phyloP scores from a whole-genome alignment of 2,113 vertebrate species.

The Athene cunicularia region DNA sequence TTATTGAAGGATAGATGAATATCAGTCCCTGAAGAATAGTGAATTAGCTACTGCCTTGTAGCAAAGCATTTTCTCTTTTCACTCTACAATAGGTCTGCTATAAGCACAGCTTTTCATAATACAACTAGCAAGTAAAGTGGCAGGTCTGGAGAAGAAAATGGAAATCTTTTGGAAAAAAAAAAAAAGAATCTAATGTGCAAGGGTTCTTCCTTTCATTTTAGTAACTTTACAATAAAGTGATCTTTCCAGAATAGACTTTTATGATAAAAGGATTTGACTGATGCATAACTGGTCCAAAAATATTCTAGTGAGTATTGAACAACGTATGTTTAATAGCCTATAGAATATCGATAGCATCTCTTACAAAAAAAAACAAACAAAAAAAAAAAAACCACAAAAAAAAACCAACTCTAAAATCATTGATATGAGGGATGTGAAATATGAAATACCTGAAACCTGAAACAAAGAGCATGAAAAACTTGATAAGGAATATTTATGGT shows the following conservation, averaged over 20 bases:
- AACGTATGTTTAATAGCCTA: not conserved
- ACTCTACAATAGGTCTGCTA: constrained; percentile 66
- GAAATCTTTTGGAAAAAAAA: constrained; percentile 58
- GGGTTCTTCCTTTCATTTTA: constrained; percentile 44
- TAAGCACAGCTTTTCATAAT: constrained; percentile 66
- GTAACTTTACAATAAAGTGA: constrained; percentile 28
- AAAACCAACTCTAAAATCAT: not conserved
- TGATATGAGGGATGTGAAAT: not conserved
- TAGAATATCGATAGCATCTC: not conserved
- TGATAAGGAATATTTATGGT: not conserved
- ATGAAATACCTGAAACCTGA: not conserved
- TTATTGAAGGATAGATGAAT: constrained; percentile 76
- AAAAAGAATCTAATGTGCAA: constrained; percentile 31
- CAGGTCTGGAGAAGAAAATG: constrained; percentile 60
- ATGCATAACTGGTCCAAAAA: not conserved
- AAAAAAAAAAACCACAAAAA: not conserved
- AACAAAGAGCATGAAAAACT: not conserved
- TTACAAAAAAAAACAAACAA: no score
- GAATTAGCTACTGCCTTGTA: constrained; percentile 75
- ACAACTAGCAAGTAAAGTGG: constrained; percentile 45
- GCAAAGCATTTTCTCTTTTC: constrained; percentile 71
- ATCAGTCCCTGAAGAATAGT: constrained; percentile 74
- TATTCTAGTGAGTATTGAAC: constrained; percentile 21
- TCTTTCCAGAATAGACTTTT: constrained; percentile 39
- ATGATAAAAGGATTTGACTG: constrained; percentile 22